Percentiles rank a stretch among this genome's conserved stretches.
Evolutionary conservation across 2,797 vertebrate genomes (phyloP).

Genomic region (Trematomus bernacchii): DNA sequence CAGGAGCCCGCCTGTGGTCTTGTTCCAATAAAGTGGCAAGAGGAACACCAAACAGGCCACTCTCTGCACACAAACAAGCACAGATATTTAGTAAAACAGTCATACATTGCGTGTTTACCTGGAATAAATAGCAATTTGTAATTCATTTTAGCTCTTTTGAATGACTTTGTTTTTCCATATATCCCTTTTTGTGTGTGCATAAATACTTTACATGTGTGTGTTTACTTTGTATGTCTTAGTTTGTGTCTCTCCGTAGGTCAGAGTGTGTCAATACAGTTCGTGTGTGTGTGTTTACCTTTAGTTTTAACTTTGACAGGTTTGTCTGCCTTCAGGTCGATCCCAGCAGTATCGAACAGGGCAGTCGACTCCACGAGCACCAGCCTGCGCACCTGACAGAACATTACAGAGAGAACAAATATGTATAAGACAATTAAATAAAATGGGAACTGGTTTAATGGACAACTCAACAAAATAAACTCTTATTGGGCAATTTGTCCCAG

Average conservation of each 20-base stretch:
- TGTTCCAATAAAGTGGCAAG: slow-evolving; percentile 91
- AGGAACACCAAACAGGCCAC: slow-evolving; percentile 92
- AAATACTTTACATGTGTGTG: background rate
- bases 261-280: slow-evolving; percentile 26
- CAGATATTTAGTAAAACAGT: slow-evolving; percentile 14
- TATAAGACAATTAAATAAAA: background rate
- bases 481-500: background rate
- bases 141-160: background rate
- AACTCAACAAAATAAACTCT: background rate
- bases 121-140: background rate
- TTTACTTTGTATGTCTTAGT: background rate
- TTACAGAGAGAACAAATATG: background rate
- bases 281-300: slow-evolving; percentile 85
- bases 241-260: background rate
- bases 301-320: slow-evolving; percentile 93
- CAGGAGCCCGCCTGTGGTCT: slow-evolving; percentile 90
- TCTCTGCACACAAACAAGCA: slow-evolving; percentile 83
- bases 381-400: slow-evolving; percentile 79
- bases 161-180: background rate
- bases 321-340: slow-evolving; percentile 92
- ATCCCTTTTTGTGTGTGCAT: background rate
- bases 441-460: background rate
- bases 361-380: slow-evolving; percentile 95
- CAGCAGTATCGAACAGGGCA: slow-evolving; percentile 92
- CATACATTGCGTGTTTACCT: background rate